phyloP scores from a whole-genome alignment of 2,797 vertebrate genomes.

The Rhynchonycteris naso region DNA sequence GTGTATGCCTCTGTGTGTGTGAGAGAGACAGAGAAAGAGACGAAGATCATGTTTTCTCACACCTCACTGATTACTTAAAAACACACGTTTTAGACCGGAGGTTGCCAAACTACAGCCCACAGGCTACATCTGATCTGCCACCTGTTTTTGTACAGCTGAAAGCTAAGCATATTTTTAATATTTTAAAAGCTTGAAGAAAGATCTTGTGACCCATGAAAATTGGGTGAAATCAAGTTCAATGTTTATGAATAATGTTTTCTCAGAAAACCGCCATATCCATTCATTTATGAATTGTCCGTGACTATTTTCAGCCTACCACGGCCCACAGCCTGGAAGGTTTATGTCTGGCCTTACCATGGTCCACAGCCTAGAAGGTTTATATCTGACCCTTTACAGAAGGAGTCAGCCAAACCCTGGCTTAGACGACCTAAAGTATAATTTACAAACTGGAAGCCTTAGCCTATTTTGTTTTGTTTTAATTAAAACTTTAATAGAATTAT shows the following conservation, averaged over 20 bases:
- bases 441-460: neutral
- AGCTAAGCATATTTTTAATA: neutral
- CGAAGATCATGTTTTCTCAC: neutral
- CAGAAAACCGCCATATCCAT: neutral
- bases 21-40: too few relatives aligned
- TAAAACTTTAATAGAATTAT: neutral
- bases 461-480: neutral
- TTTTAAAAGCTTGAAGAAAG: constrained; percentile 1
- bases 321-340: neutral
- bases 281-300: fast-evolving
- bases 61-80: neutral
- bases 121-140: neutral
- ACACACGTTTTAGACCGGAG: neutral
- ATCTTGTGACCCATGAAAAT: neutral
- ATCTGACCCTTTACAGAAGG: neutral
- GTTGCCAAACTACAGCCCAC: neutral
- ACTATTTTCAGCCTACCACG: fast-evolving
- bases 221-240: neutral
- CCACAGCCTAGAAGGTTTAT: too few relatives aligned
- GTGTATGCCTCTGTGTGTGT: fast-evolving
- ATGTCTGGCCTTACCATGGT: neutral
- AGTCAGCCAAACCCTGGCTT: neutral
- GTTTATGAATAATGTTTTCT: neutral
- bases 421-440: neutral
- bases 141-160: neutral